Percentiles rank a stretch among this genome's conserved stretches.
Evolutionary conservation across 2,113 vertebrate species (phyloP).

Genomic region (Rhinogobius similis): DNA sequence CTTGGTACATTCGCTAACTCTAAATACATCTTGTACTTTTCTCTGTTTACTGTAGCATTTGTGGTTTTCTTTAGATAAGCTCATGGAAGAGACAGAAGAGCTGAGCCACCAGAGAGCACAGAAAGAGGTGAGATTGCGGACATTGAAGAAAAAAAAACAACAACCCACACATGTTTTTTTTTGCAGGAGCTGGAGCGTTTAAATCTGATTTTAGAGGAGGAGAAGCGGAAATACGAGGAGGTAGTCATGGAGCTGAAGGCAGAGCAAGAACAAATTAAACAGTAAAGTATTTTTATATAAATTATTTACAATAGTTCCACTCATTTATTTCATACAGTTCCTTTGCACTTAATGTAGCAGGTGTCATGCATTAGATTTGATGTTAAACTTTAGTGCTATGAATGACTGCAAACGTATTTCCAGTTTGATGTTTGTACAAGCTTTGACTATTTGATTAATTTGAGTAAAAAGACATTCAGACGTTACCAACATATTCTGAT

Average conservation of each 20-base stretch:
- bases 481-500: neutral
- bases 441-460: neutral
- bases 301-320: too few relatives aligned
- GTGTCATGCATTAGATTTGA: neutral
- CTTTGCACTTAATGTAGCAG: neutral
- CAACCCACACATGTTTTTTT: neutral
- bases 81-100: constrained; percentile 98
- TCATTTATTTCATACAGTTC: neutral
- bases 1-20: constrained; percentile 78
- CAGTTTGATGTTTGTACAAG: neutral
- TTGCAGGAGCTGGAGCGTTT: constrained; percentile 89
- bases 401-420: neutral
- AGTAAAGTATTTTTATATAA: constrained; percentile 68
- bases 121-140: constrained; percentile 81
- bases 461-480: too few relatives aligned
- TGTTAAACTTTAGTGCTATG: neutral
- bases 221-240: constrained; percentile 94
- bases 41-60: neutral
- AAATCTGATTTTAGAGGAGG: constrained; percentile 91
- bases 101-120: constrained; percentile 91
- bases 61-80: constrained; percentile 84
- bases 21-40: neutral
- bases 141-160: too few relatives aligned
- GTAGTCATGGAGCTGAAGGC: constrained; percentile 88
- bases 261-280: constrained; percentile 93